A percentile compares a stretch with the other conserved stretches of the same genome.
Conservation (phyloP, 2,888 invertebrate genomes). For the Biston betularia region DNA sequence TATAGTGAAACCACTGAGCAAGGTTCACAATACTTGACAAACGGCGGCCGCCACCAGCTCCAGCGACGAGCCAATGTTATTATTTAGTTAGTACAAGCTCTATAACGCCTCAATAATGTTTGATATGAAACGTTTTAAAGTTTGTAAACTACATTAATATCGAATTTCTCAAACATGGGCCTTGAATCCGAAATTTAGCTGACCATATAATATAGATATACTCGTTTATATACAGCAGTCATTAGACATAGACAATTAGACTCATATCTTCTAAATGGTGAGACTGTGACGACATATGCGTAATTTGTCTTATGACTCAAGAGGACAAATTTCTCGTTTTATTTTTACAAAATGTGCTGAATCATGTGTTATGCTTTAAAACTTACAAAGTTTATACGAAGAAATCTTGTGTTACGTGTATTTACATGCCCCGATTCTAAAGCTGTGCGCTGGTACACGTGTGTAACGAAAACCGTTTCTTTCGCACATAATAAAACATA, state of each 20-base stretch:
- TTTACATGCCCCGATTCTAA: not conserved
- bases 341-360: not conserved
- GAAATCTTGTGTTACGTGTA: not conserved
- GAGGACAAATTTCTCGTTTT: not conserved
- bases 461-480: not conserved
- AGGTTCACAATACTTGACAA: constrained; percentile 50
- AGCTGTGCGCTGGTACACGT: not conserved
- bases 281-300: constrained; percentile 9
- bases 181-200: constrained; percentile 15
- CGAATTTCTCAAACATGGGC: constrained; percentile 35
- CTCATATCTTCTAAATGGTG: constrained; percentile 12
- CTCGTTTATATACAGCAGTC: constrained; percentile 5
- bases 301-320: constrained; percentile 3
- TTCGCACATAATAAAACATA: not conserved
- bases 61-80: constrained; percentile 53
- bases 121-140: constrained; percentile 43
- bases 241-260: constrained; percentile 27
- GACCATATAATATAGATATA: constrained; percentile 10
- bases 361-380: not conserved
- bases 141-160: constrained; percentile 42
- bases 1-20: constrained; percentile 57
- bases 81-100: constrained; percentile 52
- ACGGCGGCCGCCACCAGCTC: constrained; percentile 35
- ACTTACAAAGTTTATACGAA: constrained; percentile 5
- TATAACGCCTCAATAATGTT: constrained; percentile 38